These are phyloP conservation scores for Papilio demoleus DNA, from an alignment of 2,888 invertebrate species.

Conservation along the genomic window DNA sequence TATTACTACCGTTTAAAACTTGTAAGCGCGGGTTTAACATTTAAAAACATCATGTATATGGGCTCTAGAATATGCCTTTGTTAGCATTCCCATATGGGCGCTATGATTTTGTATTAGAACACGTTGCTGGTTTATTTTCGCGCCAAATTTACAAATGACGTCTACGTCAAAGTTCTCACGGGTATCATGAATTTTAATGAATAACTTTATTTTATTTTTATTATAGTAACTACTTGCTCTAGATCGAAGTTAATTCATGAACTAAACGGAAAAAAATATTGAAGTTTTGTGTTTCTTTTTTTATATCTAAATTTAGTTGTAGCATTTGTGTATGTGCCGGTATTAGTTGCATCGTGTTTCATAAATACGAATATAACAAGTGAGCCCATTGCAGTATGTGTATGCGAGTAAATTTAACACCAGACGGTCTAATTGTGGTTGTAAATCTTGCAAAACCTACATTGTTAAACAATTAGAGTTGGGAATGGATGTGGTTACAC, in stretches of 20 bases:
- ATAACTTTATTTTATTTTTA: slow-evolving; percentile 9
- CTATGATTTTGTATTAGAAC: slow-evolving; percentile 43
- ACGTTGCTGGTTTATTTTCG: slow-evolving; percentile 38
- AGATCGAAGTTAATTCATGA: neutral
- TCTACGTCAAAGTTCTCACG: slow-evolving; percentile 29
- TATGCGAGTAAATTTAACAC: slow-evolving; percentile 8
- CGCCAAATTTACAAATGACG: slow-evolving; percentile 24
- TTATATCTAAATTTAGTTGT: too few relatives aligned
- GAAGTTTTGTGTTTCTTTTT: neutral
- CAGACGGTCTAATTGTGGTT: slow-evolving; percentile 19
- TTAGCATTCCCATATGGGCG: slow-evolving; percentile 48
- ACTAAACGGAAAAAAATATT: neutral
- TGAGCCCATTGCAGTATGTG: neutral
- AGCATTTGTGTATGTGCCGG: too few relatives aligned
- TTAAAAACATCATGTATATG: neutral
- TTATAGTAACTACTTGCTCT: neutral
- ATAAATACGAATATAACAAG: neutral
- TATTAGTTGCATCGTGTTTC: too few relatives aligned
- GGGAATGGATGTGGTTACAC: too few relatives aligned
- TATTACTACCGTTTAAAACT: neutral
- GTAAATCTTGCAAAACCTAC: slow-evolving; percentile 23
- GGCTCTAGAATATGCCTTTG: slow-evolving; percentile 43
- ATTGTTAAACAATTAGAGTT: slow-evolving; percentile 27
- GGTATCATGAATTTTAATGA: slow-evolving; percentile 3
- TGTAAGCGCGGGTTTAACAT: neutral